phyloP scores from a whole-genome alignment of 2,888 invertebrate species.

The Drosophila monieri region DNA sequence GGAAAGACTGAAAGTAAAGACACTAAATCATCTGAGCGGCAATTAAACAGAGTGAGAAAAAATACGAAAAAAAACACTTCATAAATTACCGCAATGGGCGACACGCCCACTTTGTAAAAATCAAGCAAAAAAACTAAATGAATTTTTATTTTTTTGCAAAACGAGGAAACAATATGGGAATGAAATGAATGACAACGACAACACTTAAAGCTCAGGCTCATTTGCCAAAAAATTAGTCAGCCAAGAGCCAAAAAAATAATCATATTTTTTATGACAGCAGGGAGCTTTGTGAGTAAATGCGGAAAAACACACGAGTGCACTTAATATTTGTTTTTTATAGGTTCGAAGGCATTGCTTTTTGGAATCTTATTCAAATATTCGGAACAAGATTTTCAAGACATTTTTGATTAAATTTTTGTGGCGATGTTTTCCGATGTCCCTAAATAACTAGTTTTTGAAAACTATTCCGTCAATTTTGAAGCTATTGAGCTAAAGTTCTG shows the following conservation, averaged over 20 bases:
- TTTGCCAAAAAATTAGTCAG: constrained; percentile 48
- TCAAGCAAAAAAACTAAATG: constrained; percentile 30
- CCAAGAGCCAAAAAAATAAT: constrained; percentile 8
- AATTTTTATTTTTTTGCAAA: background rate
- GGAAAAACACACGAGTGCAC: constrained; percentile 41
- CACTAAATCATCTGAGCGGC: constrained; percentile 50
- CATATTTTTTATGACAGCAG: constrained; percentile 28
- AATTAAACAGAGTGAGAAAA: constrained; percentile 55
- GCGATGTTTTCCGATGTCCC: too few species aligned
- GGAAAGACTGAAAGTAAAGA: constrained; percentile 33
- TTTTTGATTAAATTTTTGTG: too few species aligned
- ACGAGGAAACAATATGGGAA: constrained; percentile 32
- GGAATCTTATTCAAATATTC: too few species aligned
- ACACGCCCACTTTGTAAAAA: constrained; percentile 54
- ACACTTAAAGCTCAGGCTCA: constrained; percentile 27
- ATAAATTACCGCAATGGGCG: constrained; percentile 56
- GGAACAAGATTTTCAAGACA: too few species aligned
- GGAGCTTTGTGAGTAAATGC: constrained; percentile 27
- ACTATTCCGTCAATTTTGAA: too few species aligned
- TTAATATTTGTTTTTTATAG: constrained; percentile 10
- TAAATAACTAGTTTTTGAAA: too few species aligned
- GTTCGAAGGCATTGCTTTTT: too few species aligned
- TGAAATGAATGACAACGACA: constrained; percentile 33
- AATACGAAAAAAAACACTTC: constrained; percentile 40
- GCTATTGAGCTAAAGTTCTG: too few species aligned